A percentile compares a stretch with the other conserved stretches of the same genome.
Evolutionary conservation across 1,140 invertebrate species (phyloP).

Genomic region (Aphidius gifuensis): DNA sequence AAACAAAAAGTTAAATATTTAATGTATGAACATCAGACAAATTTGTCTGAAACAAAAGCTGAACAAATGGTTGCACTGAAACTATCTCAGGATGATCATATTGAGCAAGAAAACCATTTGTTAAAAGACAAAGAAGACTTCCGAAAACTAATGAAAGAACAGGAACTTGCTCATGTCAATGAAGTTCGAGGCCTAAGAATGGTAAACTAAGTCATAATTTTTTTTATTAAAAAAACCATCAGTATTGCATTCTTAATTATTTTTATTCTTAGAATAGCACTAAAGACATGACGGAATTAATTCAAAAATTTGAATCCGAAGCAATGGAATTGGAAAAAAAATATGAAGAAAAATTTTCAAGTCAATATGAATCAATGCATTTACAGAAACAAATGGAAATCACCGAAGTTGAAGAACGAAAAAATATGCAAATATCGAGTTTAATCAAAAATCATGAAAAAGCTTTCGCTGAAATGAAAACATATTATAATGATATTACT

Average conservation of each 20-base stretch:
- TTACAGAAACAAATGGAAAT: slow-evolving; percentile 75
- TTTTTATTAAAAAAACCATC: background rate
- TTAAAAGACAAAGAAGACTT: slow-evolving; percentile 75
- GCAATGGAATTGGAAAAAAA: slow-evolving; percentile 76
- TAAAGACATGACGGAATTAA: slow-evolving; percentile 65
- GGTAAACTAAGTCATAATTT: slow-evolving; percentile 44
- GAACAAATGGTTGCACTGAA: slow-evolving; percentile 75
- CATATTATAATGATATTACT: slow-evolving; percentile 92
- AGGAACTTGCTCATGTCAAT: slow-evolving; percentile 66
- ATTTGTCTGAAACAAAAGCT: slow-evolving; percentile 73
- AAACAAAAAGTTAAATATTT: slow-evolving; percentile 92
- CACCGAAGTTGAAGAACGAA: slow-evolving; percentile 83
- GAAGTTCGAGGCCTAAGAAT: slow-evolving; percentile 64
- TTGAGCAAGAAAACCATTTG: slow-evolving; percentile 71
- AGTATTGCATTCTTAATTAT: background rate
- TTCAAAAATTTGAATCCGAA: slow-evolving; percentile 71
- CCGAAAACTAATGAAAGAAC: slow-evolving; percentile 71
- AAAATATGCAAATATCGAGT: slow-evolving; percentile 80
- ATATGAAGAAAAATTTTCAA: slow-evolving; percentile 74
- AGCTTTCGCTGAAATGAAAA: slow-evolving; percentile 83
- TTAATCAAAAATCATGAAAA: slow-evolving; percentile 81
- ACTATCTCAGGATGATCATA: slow-evolving; percentile 70
- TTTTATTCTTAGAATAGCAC: slow-evolving; percentile 32
- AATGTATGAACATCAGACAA: slow-evolving; percentile 86
- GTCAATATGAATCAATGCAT: slow-evolving; percentile 70